Base-by-base conservation (phyloP, 2,113 vertebrate genomes). In the Gallinago undulata region DNA sequence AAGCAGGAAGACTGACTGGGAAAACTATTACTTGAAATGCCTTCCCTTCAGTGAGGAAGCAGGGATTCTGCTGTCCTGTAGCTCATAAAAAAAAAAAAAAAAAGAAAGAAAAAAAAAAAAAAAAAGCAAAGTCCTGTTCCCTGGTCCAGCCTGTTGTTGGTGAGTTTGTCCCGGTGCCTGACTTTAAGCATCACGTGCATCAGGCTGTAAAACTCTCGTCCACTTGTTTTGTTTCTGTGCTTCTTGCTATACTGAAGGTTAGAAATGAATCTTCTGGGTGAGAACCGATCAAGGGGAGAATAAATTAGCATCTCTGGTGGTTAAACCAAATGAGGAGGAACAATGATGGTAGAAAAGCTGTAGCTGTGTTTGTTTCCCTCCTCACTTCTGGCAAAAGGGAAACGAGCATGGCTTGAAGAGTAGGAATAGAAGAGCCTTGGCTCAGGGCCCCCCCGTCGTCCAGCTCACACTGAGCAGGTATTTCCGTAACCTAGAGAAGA, bases 41-140 rank as follows among this genome's bases (percentile, higher is more conserved):
- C 87, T 83, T 89, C 86, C 90, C 87, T 95, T 96, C 95, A 91
- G 89, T 90, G 86, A 94, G 89, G 91, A 82, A 94, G 84, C 89
- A 94, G 92, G 41, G 55, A 84, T 94, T 70, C 77, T 95, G 95
- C 84, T 91, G 48, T 82, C 85, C 87, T 73, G 23, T 72, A 89
- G 63, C 60, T 82, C 67, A 89, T 88, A 19, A 74, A 92, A 30
- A 6, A 37, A 37, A 37, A 37, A 8, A 37, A 53, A 55, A 6
- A 28, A 17, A 28, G 9, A 13, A 51, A 51, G 13, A 27, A 91
- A 91, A 51, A 50, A 50, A 25, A 51, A 91, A 91, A 51, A 51
- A 51, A 25, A 51, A 91, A 91, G 55, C 41, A n/a, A 91, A 81
- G 57, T 72, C 2, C 3, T 37, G 53, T 82, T 82, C 41, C 74